These are phyloP conservation scores for Zhuqinia jingwanae DNA, from an alignment of 2,888 invertebrate genomes.

Conservation along the genomic window DNA sequence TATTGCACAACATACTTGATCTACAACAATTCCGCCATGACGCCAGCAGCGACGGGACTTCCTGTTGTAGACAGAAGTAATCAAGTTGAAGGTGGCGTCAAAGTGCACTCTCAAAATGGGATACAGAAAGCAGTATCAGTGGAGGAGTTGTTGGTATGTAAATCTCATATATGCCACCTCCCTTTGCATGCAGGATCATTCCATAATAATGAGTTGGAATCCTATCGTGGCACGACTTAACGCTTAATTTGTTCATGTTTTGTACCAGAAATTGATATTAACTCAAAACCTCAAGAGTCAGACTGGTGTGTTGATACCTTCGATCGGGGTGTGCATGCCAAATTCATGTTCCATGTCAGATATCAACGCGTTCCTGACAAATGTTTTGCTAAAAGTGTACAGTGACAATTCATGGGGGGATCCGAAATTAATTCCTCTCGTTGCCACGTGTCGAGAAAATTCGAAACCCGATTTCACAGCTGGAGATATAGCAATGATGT, in stretches of 20 bases:
- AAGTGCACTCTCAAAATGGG: neutral
- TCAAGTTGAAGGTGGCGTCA: neutral
- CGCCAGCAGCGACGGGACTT: neutral
- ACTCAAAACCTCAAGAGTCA: too few relatives aligned
- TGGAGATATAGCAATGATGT: neutral
- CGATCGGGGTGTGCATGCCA: conserved; percentile 80
- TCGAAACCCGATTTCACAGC: neutral
- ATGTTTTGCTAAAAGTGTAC: neutral
- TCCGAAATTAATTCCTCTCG: neutral
- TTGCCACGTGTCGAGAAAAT: neutral
- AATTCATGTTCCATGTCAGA: conserved; percentile 81
- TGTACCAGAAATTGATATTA: conserved; percentile 63
- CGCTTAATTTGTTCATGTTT: too few relatives aligned
- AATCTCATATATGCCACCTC: too few relatives aligned
- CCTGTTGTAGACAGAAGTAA: neutral
- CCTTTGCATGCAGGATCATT: too few relatives aligned
- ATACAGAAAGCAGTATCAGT: conserved; percentile 33
- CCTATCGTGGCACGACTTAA: too few relatives aligned
- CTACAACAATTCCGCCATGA: conserved; percentile 21
- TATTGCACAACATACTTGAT: conserved; percentile 71
- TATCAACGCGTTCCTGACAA: conserved; percentile 79
- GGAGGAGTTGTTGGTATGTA: conserved; percentile 48
- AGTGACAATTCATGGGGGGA: too few relatives aligned
- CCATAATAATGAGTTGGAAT: too few relatives aligned
- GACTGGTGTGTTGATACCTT: conserved; percentile 60